Conservation (phyloP, 2,888 invertebrate species). For the Leucophenga montana region DNA sequence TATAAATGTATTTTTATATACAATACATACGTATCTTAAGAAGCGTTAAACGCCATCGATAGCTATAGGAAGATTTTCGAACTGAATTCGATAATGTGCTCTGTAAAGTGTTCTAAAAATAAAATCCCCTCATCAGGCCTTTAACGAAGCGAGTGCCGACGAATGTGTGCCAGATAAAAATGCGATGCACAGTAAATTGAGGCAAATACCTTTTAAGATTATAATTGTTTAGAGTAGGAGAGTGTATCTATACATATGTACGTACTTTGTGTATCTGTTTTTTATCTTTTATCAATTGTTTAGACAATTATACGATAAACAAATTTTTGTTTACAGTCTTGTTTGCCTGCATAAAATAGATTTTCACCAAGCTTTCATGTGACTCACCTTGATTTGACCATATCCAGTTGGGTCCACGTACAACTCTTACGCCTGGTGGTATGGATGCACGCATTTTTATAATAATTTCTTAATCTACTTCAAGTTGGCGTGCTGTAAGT, state of each 20-base stretch:
- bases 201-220: no score
- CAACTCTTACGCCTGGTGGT: conserved; percentile 83
- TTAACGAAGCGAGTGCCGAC: neutral
- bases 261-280: no score
- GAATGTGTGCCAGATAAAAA: conserved; percentile 27
- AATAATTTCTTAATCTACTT: neutral
- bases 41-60: neutral
- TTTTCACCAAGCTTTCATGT: conserved; percentile 13
- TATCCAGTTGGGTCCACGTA: conserved; percentile 87
- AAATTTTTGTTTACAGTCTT: conserved; percentile 2
- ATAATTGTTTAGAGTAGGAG: no score
- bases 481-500: neutral
- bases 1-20: neutral
- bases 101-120: conserved; percentile 19
- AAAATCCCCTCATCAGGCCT: neutral
- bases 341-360: conserved; percentile 18
- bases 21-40: neutral
- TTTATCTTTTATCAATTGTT: no score
- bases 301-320: conserved; percentile 10
- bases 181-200: conserved; percentile 2
- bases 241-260: no score
- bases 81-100: neutral
- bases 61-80: neutral
- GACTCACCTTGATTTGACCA: conserved; percentile 83
- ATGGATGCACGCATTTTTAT: conserved; percentile 69